phyloP scores from a whole-genome alignment of 2,797 vertebrate genomes.

The Macropodus opercularis region DNA sequence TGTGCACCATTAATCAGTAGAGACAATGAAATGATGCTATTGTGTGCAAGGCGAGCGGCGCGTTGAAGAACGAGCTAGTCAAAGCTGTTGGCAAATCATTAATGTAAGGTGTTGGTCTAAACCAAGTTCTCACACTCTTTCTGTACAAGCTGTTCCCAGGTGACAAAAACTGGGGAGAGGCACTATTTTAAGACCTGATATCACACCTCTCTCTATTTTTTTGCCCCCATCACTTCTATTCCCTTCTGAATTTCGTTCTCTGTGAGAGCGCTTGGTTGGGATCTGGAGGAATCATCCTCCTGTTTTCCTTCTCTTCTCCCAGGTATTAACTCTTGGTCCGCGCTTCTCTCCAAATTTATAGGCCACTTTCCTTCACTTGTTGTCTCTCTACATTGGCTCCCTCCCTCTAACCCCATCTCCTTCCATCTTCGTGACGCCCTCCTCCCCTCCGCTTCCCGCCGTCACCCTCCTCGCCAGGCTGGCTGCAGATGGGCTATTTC shows the following conservation, averaged over 20 bases:
- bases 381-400: constrained; percentile 58
- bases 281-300: constrained; percentile 55
- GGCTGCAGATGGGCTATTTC: constrained; percentile 82
- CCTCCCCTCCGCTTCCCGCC: constrained; percentile 16
- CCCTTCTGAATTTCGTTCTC: constrained; percentile 47
- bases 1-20: constrained; percentile 75
- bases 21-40: constrained; percentile 69
- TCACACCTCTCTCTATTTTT: constrained; percentile 66
- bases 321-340: constrained; percentile 51
- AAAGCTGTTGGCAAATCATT: constrained; percentile 77
- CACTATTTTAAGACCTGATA: constrained; percentile 79
- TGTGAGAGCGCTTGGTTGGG: constrained; percentile 36
- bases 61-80: constrained; percentile 74
- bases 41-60: constrained; percentile 61
- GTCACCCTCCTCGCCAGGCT: constrained; percentile 63
- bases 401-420: constrained; percentile 60
- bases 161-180: constrained; percentile 68
- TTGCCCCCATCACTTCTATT: constrained; percentile 49
- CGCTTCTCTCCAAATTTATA: constrained; percentile 61
- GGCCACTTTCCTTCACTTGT: constrained; percentile 63
- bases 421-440: constrained; percentile 53
- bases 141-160: constrained; percentile 72
- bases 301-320: constrained; percentile 32
- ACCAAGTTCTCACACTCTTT: constrained; percentile 68
- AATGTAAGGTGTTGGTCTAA: constrained; percentile 74